phyloP scores from a whole-genome alignment of 1,140 invertebrate genomes.

The Trichoplusia ni region DNA sequence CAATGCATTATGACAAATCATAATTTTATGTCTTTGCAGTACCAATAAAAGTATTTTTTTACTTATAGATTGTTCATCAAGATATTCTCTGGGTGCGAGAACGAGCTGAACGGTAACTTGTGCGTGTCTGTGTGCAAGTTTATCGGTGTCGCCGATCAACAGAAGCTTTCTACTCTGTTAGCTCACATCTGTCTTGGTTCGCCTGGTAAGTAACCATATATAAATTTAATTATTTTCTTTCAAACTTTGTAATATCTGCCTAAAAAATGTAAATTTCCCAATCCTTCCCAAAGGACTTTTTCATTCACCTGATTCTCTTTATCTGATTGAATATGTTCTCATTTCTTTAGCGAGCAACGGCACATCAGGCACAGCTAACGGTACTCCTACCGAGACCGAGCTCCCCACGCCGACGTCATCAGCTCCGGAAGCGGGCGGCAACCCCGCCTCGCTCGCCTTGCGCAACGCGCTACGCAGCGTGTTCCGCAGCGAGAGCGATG shows the following conservation, averaged over 20 bases:
- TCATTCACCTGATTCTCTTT: background rate
- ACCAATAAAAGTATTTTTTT: constrained; percentile 11
- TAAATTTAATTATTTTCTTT: background rate
- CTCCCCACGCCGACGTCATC: constrained; percentile 62
- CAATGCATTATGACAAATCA: too few relatives aligned
- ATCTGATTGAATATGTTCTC: background rate
- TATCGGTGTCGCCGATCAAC: constrained; percentile 68
- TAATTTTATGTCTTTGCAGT: too few relatives aligned
- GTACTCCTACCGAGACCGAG: constrained; percentile 61
- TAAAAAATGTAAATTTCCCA: too few relatives aligned
- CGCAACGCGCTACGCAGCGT: constrained; percentile 60
- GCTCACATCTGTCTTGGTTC: constrained; percentile 61
- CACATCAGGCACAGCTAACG: constrained; percentile 58
- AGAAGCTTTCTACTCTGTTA: constrained; percentile 56
- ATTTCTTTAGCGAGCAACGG: constrained; percentile 35
- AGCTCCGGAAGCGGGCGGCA: constrained; percentile 51
- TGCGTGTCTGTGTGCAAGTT: constrained; percentile 73
- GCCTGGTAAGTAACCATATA: constrained; percentile 47
- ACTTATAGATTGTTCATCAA: constrained; percentile 73
- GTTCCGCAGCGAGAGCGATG: constrained; percentile 53
- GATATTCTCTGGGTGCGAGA: constrained; percentile 72
- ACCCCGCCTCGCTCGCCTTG: constrained; percentile 56
- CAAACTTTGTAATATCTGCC: too few relatives aligned
- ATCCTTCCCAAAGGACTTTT: background rate
- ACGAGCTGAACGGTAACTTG: constrained; percentile 53